Percentiles rank a stretch among this genome's conserved stretches.
phyloP scores from a whole-genome alignment of 1,140 invertebrate genomes.

The Heliconius hermathena region DNA sequence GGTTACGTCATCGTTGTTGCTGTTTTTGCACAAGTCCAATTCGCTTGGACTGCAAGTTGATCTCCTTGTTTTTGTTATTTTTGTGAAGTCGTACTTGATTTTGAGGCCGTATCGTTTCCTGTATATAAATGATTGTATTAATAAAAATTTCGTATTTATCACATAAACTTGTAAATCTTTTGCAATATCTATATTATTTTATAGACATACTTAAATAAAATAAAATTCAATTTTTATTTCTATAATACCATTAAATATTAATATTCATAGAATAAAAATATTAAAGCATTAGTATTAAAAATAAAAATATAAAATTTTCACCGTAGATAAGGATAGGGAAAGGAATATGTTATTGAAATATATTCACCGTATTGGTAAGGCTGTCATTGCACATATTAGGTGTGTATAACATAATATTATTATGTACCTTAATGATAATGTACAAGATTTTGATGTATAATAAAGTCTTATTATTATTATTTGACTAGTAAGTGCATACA shows the following conservation, averaged over 20 bases:
- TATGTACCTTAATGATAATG: too few relatives aligned
- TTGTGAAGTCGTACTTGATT: conserved; percentile 47
- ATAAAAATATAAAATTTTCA: background rate
- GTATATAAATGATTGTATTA: conserved; percentile 7
- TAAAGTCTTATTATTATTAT: too few relatives aligned
- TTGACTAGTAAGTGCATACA: too few relatives aligned
- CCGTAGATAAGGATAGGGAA: too few relatives aligned
- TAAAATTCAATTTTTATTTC: background rate
- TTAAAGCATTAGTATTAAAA: background rate
- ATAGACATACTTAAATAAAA: background rate
- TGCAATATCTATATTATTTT: background rate
- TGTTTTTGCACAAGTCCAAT: conserved; percentile 48
- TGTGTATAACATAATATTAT: too few relatives aligned
- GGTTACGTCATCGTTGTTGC: conserved; percentile 65
- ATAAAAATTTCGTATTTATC: background rate
- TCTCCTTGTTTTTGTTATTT: conserved; percentile 51
- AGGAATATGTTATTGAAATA: too few relatives aligned
- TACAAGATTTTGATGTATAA: too few relatives aligned
- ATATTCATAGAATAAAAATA: background rate
- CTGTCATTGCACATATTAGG: too few relatives aligned
- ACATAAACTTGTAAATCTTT: conserved; percentile 7
- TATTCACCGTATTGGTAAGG: too few relatives aligned
- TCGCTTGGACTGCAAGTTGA: conserved; percentile 39
- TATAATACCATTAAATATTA: background rate
- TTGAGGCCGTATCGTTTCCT: conserved; percentile 50